A percentile compares a stretch with the other conserved stretches of the same genome.
These are phyloP conservation scores for Andrena trimmerana DNA, from an alignment of 2,888 invertebrate species.

Conservation along the genomic window DNA sequence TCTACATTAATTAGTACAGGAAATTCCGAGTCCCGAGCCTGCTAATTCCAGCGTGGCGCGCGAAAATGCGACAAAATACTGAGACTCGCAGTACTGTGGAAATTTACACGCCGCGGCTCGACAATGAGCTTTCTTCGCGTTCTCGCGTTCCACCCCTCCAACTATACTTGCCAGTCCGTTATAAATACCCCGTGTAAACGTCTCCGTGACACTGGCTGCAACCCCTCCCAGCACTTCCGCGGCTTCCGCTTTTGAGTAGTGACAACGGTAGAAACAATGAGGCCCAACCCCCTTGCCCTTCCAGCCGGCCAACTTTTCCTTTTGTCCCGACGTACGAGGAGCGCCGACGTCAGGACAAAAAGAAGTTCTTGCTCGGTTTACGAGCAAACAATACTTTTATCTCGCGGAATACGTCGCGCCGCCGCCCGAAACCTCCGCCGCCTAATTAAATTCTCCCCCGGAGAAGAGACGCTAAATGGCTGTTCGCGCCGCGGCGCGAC, in stretches of 20 bases:
- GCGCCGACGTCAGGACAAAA: conserved; percentile 35
- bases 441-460: conserved; percentile 50
- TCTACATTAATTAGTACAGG: background rate
- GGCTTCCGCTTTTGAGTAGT: conserved; percentile 59
- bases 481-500: conserved; percentile 2
- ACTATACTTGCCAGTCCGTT: conserved; percentile 37
- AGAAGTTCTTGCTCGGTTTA: conserved; percentile 48
- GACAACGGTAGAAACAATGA: conserved; percentile 68
- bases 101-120: conserved; percentile 34
- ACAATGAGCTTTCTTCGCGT: conserved; percentile 7
- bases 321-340: conserved; percentile 50
- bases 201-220: conserved; percentile 58
- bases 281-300: conserved; percentile 40
- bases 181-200: conserved; percentile 69
- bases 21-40: background rate
- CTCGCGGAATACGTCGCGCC: conserved; percentile 42
- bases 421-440: background rate
- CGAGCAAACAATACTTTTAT: conserved; percentile 61
- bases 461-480: conserved; percentile 6
- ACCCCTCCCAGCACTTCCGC: conserved; percentile 42
- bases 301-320: conserved; percentile 55
- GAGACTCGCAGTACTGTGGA: conserved; percentile 9
- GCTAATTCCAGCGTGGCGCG: background rate
- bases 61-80: background rate
- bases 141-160: background rate